Base-by-base conservation (phyloP, 2,113 vertebrate species). In the Azemiops feae region DNA sequence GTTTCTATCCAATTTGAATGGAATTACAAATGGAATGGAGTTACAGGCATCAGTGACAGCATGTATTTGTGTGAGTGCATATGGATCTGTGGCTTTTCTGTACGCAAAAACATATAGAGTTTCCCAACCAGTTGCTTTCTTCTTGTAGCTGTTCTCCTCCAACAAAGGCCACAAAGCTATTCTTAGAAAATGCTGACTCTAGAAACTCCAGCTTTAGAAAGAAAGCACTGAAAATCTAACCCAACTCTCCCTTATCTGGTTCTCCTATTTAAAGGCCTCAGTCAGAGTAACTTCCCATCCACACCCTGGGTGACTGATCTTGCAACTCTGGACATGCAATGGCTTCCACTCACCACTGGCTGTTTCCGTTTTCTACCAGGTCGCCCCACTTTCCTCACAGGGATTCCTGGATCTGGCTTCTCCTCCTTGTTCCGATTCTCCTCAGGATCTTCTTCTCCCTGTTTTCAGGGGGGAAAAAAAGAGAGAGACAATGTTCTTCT, bases 351-450 rank as follows among this genome's bases (percentile, higher is more conserved):
- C 96, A 99, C 99, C 93, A 97, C 97, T 45, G 98, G 97, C 89
- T 98, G 98, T 95, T 99, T 99, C 97, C 98, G 98, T 95, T 99
- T 99, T 91, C 98, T 97, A 93, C 98, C 98, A 2, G 98, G 98
- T 94, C 98, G 98, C 96, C 98, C 98, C 52, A 97, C 97, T 97
- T 98, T 99, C 96, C 97, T 98, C 85, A 97, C 95, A 74, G 98
- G 97, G 87, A 97, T 97, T 91, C 98, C 98, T 85, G 98, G 97
- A 92, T 98, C 97, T 43, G 97, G 97, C 95, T 97, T 98, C 96
- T 99, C 98, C 93, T 98, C 98, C 91, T 97, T 98, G 97, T 95
- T 97, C 27, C 96, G 93, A 58, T 94, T 96, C 94, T 98, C 98
- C 96, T 98, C 97, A 90, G 98, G 97, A 94, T 98, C 98, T 96